phyloP scores from a whole-genome alignment of 2,797 vertebrate species.

The Bradypodion ventrale region DNA sequence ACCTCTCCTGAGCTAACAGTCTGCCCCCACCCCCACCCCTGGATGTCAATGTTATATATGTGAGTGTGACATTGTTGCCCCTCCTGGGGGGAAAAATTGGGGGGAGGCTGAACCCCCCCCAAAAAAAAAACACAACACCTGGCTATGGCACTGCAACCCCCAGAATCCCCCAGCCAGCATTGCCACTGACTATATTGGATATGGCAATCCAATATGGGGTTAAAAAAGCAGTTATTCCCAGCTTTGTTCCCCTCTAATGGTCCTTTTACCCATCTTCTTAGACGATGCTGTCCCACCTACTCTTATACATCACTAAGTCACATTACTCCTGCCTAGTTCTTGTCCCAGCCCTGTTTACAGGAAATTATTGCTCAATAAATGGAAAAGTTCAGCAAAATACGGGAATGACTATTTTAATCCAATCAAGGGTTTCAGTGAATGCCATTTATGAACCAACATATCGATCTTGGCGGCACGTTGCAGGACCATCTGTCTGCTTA shows the following conservation, averaged over 20 bases:
- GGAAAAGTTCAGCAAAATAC: not conserved
- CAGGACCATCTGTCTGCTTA: constrained; percentile 10
- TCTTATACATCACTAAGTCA: not conserved
- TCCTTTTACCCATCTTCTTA: not conserved
- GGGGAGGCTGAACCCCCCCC: no score
- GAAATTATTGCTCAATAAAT: constrained; percentile 6
- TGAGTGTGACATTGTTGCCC: no score
- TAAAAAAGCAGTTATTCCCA: not conserved
- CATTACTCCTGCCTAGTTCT: not conserved
- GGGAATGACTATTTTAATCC: constrained; percentile 11
- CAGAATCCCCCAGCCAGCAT: no score
- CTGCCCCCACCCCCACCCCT: no score
- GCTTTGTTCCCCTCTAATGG: not conserved
- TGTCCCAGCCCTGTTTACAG: not conserved
- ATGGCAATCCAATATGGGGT: no score
- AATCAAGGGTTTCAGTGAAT: constrained; percentile 26
- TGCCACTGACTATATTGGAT: no score
- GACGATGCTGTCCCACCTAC: not conserved
- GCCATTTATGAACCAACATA: constrained; percentile 37
- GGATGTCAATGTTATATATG: no score
- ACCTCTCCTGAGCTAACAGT: no score
- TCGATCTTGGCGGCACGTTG: constrained; percentile 22
- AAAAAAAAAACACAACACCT: no score
- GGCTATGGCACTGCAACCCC: no score
- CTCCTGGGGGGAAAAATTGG: no score